Evolutionary conservation across 2,113 vertebrate species (phyloP), one percentile per base, ranked within the genome.

Genomic region (Hyaena hyaena): DNA sequence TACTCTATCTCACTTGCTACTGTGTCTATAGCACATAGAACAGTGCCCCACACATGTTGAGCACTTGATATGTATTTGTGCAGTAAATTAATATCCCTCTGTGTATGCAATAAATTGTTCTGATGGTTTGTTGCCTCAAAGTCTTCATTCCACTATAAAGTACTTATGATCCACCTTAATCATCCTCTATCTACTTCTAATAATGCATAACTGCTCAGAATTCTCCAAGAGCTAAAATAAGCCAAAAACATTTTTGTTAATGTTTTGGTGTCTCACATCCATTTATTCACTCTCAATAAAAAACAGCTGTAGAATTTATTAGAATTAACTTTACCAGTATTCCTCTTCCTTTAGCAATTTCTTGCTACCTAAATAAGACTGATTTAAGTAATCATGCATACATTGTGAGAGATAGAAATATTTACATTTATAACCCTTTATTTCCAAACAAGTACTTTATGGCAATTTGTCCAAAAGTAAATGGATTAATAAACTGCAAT

Each of bases 121-220:
- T 91, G 17, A 48, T 95, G 17, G 95, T 71, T 83, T 85, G 10
- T 11, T 63, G 14, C 16, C 33, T 23, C 65, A 33, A 26, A 82
- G 33, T 84, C 76, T 95, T 80, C 19, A 65, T 35, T 26, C 53
- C 43, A 17, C 33, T 80, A 12, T 71, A 35, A 63, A 82, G 5
- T 88, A 85, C 80, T 88, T 88, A 79, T 76, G 58, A 79, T 43
- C 31, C 48, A 91, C 31, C 15, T 48, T 89, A 93, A 35, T 48
- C 35, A 76, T 39, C 71, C 23, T 91, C n/a, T 71, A 58, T 45
- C 50, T 58, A 66, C 35, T 50, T 85, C 23, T 31, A 87, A 83
- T n/a, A 93, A 48, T 69, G 16, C 10, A 2, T 43, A 91, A 96
- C 77, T 91, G 61, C 31, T 69, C 83, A 86, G 58, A 96, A 92